Percentiles rank a stretch among this genome's conserved stretches.
These are phyloP conservation scores for Saturnia pavonia DNA, from an alignment of 2,888 invertebrate species.

Conservation along the genomic window DNA sequence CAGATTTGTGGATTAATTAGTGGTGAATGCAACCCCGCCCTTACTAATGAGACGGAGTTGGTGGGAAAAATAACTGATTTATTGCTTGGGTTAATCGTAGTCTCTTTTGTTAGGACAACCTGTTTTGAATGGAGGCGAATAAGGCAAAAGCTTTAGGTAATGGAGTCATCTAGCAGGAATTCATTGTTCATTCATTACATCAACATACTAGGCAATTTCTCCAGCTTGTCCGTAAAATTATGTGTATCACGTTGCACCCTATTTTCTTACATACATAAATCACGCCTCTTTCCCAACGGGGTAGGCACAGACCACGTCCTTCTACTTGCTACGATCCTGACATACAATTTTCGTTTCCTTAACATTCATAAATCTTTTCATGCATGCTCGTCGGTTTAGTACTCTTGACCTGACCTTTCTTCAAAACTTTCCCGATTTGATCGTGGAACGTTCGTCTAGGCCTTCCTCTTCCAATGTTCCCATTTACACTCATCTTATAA, in stretches of 20 bases:
- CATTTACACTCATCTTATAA: no score
- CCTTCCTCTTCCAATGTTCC: no score
- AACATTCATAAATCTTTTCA: no score
- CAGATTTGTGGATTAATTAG: conserved; percentile 68
- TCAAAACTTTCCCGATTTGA: no score
- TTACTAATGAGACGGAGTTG: conserved; percentile 44
- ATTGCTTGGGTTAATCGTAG: conserved; percentile 29
- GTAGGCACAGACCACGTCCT: no score
- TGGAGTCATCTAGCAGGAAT: not conserved
- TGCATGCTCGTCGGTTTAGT: no score
- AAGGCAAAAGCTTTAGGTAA: not conserved
- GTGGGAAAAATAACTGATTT: conserved; percentile 41
- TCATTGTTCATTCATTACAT: not conserved
- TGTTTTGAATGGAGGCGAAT: conserved; percentile 7
- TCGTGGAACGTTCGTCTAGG: no score
- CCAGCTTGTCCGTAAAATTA: not conserved
- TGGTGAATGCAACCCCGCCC: conserved; percentile 57
- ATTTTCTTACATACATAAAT: no score
- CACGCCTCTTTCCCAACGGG: no score
- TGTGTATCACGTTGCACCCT: not conserved
- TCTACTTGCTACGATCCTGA: no score
- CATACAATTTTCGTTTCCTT: no score
- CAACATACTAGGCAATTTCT: not conserved
- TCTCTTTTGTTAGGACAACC: conserved; percentile 17
- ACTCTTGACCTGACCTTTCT: no score